Evolutionary conservation across 1,140 invertebrate species (phyloP).

Genomic region (Heliconius nattereri): DNA sequence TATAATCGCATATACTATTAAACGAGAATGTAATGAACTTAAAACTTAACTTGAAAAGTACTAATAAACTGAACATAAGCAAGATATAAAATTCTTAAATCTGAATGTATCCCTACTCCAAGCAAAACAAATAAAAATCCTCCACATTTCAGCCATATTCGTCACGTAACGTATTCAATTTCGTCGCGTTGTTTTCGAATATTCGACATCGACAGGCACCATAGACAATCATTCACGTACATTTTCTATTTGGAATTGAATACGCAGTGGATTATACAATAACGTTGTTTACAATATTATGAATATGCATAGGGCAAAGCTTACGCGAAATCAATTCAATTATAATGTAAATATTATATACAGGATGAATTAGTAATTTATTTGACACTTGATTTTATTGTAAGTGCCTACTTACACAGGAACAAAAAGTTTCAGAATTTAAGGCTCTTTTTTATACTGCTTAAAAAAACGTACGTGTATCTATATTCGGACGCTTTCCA

Average conservation of each 20-base stretch:
- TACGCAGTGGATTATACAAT: conserved; percentile 1
- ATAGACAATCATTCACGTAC: conserved; percentile 6
- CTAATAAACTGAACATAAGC: background rate
- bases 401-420: too few relatives aligned
- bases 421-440: too few relatives aligned
- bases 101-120: background rate
- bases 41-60: too few relatives aligned
- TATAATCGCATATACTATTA: too few relatives aligned
- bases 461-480: too few relatives aligned
- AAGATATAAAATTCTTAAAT: background rate
- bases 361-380: background rate
- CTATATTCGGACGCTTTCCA: background rate
- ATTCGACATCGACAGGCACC: background rate
- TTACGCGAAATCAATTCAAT: background rate
- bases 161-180: conserved; percentile 23
- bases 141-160: conserved; percentile 2
- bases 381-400: background rate
- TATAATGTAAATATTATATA: background rate
- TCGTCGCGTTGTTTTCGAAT: conserved; percentile 21
- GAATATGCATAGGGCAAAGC: background rate
- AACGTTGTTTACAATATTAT: conserved; percentile 1
- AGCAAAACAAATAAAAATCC: background rate
- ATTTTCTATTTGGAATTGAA: conserved; percentile 16
- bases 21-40: too few relatives aligned
- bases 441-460: too few relatives aligned